Conservation (phyloP, 2,797 vertebrate species). For the Acipenser transmontanus region DNA sequence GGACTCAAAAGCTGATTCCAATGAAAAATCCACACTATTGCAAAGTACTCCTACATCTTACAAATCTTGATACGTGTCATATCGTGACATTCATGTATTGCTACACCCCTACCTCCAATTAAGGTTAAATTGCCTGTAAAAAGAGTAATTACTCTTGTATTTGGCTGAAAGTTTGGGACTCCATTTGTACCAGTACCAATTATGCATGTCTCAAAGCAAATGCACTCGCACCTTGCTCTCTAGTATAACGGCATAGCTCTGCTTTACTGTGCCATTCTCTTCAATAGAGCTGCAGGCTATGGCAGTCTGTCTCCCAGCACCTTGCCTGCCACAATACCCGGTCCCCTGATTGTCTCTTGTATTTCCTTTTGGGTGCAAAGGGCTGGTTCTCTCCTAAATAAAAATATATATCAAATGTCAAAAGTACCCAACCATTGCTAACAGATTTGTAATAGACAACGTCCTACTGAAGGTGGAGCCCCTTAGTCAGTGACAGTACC, state of each 20-base stretch:
- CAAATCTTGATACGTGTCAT: too few relatives aligned
- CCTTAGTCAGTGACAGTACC: constrained; percentile 22
- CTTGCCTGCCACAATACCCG: constrained; percentile 24
- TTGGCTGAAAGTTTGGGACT: too few relatives aligned
- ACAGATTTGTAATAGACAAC: not conserved
- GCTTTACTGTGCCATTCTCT: not conserved
- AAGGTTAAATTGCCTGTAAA: too few relatives aligned
- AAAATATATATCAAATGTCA: not conserved
- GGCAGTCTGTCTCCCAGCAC: constrained; percentile 25
- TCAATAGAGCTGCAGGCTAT: constrained; percentile 32
- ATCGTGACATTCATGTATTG: too few relatives aligned
- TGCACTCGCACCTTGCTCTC: too few relatives aligned
- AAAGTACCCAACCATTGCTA: not conserved
- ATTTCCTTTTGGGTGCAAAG: not conserved
- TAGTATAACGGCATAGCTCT: not conserved
- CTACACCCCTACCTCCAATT: too few relatives aligned
- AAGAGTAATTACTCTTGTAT: too few relatives aligned
- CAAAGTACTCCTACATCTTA: too few relatives aligned
- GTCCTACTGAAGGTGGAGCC: not conserved
- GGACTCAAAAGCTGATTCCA: too few relatives aligned
- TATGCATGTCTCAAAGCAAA: too few relatives aligned
- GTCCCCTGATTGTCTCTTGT: constrained; percentile 26
- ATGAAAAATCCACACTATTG: too few relatives aligned
- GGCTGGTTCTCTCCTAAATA: constrained; percentile 30
- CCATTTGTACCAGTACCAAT: too few relatives aligned